Base-by-base conservation (phyloP, 2,797 vertebrate genomes). In the Prunella strophiata region DNA sequence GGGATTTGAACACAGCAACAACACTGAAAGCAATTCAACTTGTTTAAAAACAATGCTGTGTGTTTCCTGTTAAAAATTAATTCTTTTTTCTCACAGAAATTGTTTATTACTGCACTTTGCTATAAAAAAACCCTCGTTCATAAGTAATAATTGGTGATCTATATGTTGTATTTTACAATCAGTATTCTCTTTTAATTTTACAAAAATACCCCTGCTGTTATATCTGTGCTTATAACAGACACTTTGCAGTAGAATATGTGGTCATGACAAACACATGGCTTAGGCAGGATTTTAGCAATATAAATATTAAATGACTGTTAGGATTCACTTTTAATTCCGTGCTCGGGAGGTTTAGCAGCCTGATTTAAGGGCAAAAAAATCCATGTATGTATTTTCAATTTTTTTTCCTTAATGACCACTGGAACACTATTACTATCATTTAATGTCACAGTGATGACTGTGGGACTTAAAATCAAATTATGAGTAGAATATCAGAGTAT, bases 321-420 rank as follows among this genome's bases (percentile, higher is more conserved):
- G 48, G 93, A 95, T 95, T 96, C 58, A 88, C 65, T 89, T 88
- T 95, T 95, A 96, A 96, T 96, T 89, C 79, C 59, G 87, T 79
- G 66, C 92, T 96, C 78, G 85, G 62, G 70, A 94, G 59, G 72
- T 85, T 95, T 93, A 88, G 77, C 79, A 96, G 74, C 30, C 73
- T 90, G 76, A 94, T 89, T 93, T 79, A 95, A 93, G 57, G 47
- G 68, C 2, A 38, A 15, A 29, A 23, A 52, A 38, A 32, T 40
- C 22, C 2, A 1, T 38, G 26, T 25, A 13, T 36, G 20, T 61
- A 45, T 63, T 88, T 92, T 91, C 75, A 11, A 51, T 83, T 88
- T 62, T 13, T 13, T 63, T 86, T 74, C 52, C 54, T 29, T 74
- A 91, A 67, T 73, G 51, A 70, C 7, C 6, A 2, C 2, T 73